Evolutionary conservation across 2,113 vertebrate genomes (phyloP).

Genomic region (Raja brachyura): DNA sequence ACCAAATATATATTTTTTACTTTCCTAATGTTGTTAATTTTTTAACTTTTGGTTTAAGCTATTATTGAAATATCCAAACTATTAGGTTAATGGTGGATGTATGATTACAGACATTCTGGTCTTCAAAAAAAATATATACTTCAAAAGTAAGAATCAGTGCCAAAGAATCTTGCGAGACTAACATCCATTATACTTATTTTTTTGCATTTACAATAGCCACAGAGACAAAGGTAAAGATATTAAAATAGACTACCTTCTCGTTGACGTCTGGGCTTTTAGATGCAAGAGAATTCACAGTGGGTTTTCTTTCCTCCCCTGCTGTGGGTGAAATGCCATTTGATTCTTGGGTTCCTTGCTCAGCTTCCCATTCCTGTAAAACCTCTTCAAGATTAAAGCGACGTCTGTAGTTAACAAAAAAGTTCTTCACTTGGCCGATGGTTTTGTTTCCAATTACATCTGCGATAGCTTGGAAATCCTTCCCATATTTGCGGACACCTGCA

Average conservation of each 20-base stretch:
- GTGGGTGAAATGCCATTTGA: conserved; percentile 82
- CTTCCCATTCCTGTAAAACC: conserved; percentile 99
- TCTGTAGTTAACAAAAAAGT: conserved; percentile 99
- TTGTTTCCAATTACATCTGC: conserved; percentile 99
- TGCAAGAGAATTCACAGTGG: conserved; percentile 81
- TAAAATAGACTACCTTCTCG: conserved; percentile 73
- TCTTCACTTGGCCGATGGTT: conserved; percentile 98
- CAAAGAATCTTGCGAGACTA: not conserved
- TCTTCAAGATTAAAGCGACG: conserved; percentile 99
- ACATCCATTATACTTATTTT: not conserved
- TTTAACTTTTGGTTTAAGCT: not conserved
- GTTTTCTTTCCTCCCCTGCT: conserved; percentile 89
- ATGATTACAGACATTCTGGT: not conserved
- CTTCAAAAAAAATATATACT: not conserved
- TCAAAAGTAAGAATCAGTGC: not conserved
- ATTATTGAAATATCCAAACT: not conserved
- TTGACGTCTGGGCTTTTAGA: conserved; percentile 96
- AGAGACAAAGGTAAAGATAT: not conserved
- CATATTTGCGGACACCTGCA: conserved; percentile 96
- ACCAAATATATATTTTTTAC: not conserved
- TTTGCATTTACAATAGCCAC: not conserved
- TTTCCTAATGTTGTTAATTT: not conserved
- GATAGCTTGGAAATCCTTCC: conserved; percentile 99
- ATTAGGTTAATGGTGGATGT: not conserved
- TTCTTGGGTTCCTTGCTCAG: conserved; percentile 86